Conservation (phyloP, 2,113 vertebrate species). For the Ageneiosus marmoratus region DNA sequence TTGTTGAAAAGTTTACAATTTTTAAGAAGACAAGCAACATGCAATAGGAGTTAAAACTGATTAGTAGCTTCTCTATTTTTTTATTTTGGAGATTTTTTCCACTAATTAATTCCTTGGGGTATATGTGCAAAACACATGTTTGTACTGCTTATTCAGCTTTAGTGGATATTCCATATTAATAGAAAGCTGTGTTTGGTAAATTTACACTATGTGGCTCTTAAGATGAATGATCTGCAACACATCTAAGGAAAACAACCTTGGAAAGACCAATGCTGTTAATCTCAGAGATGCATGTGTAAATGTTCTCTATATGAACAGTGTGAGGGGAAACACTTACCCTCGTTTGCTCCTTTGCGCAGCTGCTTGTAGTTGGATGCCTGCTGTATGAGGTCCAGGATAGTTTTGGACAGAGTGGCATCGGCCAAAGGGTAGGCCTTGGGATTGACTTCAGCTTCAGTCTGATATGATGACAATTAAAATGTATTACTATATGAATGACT, state of each 20-base stretch:
- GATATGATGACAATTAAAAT: not conserved
- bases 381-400: slow-evolving; percentile 93
- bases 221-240: not conserved
- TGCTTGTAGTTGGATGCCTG: slow-evolving; percentile 97
- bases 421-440: slow-evolving; percentile 97
- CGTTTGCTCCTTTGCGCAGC: slow-evolving; percentile 95
- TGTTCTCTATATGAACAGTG: not conserved
- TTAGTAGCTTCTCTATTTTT: not conserved
- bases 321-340: slow-evolving; percentile 77
- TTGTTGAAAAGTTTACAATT: not conserved
- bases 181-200: not conserved
- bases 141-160: not conserved
- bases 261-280: not conserved
- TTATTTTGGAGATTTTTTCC: too few relatives aligned
- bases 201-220: not conserved
- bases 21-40: not conserved
- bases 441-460: slow-evolving; percentile 92
- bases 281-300: not conserved
- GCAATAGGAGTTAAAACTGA: not conserved
- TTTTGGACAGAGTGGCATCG: slow-evolving; percentile 94
- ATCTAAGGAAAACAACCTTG: not conserved
- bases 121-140: not conserved
- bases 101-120: not conserved
- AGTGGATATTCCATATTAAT: not conserved
- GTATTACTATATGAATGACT: not conserved